phyloP scores from a whole-genome alignment of 2,888 invertebrate genomes.

The Pseudococcus longispinus region DNA sequence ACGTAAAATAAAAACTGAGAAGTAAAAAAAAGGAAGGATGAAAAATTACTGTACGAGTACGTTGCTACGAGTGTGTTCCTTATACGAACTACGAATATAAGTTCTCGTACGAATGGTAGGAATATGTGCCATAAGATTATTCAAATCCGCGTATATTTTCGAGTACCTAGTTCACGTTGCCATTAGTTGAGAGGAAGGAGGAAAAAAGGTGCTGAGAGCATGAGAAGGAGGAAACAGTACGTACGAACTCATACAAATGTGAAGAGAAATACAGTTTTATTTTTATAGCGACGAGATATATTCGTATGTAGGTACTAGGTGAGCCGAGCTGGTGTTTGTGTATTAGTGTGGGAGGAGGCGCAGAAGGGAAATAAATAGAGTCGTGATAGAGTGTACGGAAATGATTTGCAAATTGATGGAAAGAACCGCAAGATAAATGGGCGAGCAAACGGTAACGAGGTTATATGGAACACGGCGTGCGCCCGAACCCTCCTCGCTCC shows the following conservation, averaged over 20 bases:
- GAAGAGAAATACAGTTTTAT: background rate
- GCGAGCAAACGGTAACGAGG: conserved; percentile 34
- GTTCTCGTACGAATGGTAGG: background rate
- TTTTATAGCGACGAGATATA: background rate
- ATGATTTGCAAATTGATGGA: conserved; percentile 28
- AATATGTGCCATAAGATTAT: background rate
- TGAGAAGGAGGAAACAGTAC: background rate
- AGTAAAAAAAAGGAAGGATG: background rate
- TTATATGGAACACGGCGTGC: background rate
- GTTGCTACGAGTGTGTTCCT: background rate
- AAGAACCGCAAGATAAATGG: conserved; percentile 30
- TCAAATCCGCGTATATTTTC: background rate
- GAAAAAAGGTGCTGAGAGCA: background rate
- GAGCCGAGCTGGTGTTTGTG: background rate
- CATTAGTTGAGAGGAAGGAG: background rate
- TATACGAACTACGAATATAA: background rate
- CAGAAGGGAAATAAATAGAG: background rate
- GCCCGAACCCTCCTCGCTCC: background rate
- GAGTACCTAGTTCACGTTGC: background rate
- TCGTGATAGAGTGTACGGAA: conserved; percentile 21
- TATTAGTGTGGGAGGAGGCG: background rate
- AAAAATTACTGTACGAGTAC: background rate
- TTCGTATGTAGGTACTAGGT: background rate
- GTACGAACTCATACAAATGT: background rate
- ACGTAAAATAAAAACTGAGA: background rate